Base-by-base conservation (phyloP, 2,797 vertebrate species). In the Amblyopsis hoosieri region DNA sequence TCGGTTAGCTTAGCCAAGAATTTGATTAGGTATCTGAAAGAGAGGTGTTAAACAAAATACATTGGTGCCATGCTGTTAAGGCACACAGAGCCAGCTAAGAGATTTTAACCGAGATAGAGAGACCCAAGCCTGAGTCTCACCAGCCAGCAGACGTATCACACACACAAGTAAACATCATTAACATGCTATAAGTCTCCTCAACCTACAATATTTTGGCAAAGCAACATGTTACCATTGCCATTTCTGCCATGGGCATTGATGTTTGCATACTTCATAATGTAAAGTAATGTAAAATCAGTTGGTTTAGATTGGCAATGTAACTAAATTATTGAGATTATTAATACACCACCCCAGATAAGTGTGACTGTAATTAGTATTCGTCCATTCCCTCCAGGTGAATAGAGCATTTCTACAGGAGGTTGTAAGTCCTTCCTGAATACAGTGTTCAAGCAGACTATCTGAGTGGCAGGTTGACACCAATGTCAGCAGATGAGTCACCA, bases 1-100 rank as follows among this genome's bases (percentile, higher is more conserved):
- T 99, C 97, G 0, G 94, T 95, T 47, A 99, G 90, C 85, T 96
- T 97, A 78, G 96, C 93, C 79, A 99, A 88, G 89, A 99, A 99
- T 84, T 99, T 99, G 66, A 98, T 92, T 77, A 99, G 90, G 75
- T 99, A 99, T 91, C 97, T 99, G 91, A 56, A 37, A 62, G 50
- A 46, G 76, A 19, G 3, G 14, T 54, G 5, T 45, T 23, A 7
- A 8, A 42, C 14, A n/a, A 19, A 31, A 45, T 45, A 60, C 53
- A n/a, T 37, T 11, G 13, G 3, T 6, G n/a, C 47, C 29, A 45
- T 52, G 3, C 12, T 53, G 49, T 23, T 15, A 9, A 37, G 49
- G 29, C 33, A 50, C 61, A 50, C 63, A 62, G 48, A 64, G 45
- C 12, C 17, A 31, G n/a, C 51, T 15, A 57, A 49, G 45, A 42